These are phyloP conservation scores for Drosophila triauraria DNA, from an alignment of 1,140 invertebrate species.

Conservation along the genomic window DNA sequence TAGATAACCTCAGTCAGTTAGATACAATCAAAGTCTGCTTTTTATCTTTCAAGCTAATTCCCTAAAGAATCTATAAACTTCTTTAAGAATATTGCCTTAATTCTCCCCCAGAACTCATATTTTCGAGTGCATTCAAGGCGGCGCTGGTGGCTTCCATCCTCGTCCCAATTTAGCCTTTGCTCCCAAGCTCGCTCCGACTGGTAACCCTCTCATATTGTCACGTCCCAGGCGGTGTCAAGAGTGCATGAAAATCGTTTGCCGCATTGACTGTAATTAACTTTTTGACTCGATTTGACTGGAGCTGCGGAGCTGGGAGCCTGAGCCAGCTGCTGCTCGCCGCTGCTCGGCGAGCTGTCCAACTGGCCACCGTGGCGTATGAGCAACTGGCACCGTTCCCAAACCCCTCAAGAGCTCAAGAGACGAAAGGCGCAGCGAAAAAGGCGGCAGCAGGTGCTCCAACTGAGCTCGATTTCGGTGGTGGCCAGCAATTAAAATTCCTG, in stretches of 20 bases:
- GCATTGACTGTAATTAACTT: slow-evolving; percentile 76
- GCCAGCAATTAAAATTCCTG: slow-evolving; percentile 78
- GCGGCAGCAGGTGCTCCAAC: slow-evolving; percentile 47
- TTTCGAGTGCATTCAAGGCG: slow-evolving; percentile 10
- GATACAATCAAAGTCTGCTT: too few relatives aligned
- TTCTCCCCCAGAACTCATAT: background rate
- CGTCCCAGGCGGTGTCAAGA: slow-evolving; percentile 73
- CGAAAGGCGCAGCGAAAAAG: slow-evolving; percentile 10
- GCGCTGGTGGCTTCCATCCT: background rate
- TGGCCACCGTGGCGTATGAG: slow-evolving; percentile 60
- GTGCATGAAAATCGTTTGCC: slow-evolving; percentile 71
- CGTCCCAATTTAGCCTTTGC: slow-evolving; percentile 33
- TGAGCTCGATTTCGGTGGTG: slow-evolving; percentile 65
- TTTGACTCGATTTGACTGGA: slow-evolving; percentile 75
- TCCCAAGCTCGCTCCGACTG: slow-evolving; percentile 17
- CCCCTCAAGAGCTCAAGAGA: background rate
- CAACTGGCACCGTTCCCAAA: slow-evolving; percentile 44
- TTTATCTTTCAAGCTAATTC: background rate
- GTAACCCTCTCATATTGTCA: slow-evolving; percentile 64
- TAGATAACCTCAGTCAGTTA: too few relatives aligned
- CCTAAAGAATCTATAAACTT: too few relatives aligned
- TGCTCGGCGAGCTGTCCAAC: slow-evolving; percentile 8
- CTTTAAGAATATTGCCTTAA: too few relatives aligned
- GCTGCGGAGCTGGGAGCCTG: slow-evolving; percentile 14
- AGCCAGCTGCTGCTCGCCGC: slow-evolving; percentile 7